Percentiles rank a stretch among this genome's conserved stretches.
These are phyloP conservation scores for Scaeva pyrastri DNA, from an alignment of 2,888 invertebrate species.

Conservation along the genomic window DNA sequence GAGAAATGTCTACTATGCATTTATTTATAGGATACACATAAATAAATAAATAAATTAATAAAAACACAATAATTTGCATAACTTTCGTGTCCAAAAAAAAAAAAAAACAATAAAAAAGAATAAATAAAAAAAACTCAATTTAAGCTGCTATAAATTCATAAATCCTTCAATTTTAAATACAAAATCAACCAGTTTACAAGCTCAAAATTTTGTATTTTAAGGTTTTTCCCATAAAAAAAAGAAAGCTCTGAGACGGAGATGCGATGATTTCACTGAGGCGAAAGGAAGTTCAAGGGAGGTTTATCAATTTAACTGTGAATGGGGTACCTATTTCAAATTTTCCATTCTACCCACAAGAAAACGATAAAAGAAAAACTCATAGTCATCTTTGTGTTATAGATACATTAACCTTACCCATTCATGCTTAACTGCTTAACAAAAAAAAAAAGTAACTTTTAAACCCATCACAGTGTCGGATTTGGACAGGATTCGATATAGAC, in stretches of 20 bases:
- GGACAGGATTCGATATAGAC: background rate
- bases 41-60: constrained; percentile 1
- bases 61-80: background rate
- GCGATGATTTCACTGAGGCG: no score
- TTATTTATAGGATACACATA: background rate
- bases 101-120: background rate
- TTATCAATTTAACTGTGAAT: constrained; percentile 13
- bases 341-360: background rate
- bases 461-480: constrained; percentile 4
- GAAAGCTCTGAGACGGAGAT: background rate
- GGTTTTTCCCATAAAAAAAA: constrained; percentile 3
- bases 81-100: constrained; percentile 5
- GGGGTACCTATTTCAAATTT: constrained; percentile 34
- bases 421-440: no score
- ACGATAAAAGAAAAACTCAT: background rate
- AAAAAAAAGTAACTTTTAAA: background rate
- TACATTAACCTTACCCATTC: constrained; percentile 18
- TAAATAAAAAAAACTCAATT: constrained; percentile 12
- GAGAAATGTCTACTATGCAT: background rate
- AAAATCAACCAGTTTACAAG: constrained; percentile 29
- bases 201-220: constrained; percentile 10
- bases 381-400: constrained; percentile 34
- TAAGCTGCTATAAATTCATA: constrained; percentile 28
- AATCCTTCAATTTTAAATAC: constrained; percentile 35
- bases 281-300: background rate